Percentiles rank a stretch among this genome's conserved stretches.
Conservation (phyloP, 2,888 invertebrate species). For the Therioaphis trifolii region DNA sequence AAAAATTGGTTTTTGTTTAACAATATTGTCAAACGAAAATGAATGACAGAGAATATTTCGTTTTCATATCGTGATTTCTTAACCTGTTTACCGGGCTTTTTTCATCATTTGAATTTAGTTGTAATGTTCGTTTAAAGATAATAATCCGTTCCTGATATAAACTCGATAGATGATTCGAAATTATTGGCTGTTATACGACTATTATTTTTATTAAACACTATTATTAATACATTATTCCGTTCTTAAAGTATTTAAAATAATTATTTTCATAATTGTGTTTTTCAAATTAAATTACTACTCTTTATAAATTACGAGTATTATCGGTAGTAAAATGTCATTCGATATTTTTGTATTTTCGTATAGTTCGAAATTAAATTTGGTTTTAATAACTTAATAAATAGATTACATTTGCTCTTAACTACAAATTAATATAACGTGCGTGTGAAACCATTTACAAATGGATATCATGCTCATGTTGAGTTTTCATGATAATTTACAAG, state of each 20-base stretch:
- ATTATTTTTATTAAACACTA: background rate
- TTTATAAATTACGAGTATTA: too few species aligned
- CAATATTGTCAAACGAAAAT: background rate
- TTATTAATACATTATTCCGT: background rate
- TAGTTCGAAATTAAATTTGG: background rate
- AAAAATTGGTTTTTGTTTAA: conserved; percentile 3
- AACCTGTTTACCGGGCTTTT: too few species aligned
- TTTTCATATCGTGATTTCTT: background rate
- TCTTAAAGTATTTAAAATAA: background rate
- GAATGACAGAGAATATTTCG: background rate
- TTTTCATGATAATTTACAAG: too few species aligned
- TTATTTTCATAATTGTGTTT: background rate
- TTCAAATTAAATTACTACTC: background rate
- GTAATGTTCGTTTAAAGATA: background rate
- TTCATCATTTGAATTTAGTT: conserved; percentile 1
- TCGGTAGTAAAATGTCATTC: background rate
- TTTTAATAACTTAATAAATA: background rate
- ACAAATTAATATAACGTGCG: too few species aligned
- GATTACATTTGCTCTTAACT: too few species aligned
- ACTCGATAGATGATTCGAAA: background rate
- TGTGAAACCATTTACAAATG: too few species aligned
- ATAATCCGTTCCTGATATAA: conserved; percentile 6
- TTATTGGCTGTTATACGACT: background rate
- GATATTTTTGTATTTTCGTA: background rate
- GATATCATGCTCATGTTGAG: too few species aligned